These are phyloP conservation scores for Coranthus polyacanthus DNA, from an alignment of 2,797 vertebrate genomes.

Conservation along the genomic window DNA sequence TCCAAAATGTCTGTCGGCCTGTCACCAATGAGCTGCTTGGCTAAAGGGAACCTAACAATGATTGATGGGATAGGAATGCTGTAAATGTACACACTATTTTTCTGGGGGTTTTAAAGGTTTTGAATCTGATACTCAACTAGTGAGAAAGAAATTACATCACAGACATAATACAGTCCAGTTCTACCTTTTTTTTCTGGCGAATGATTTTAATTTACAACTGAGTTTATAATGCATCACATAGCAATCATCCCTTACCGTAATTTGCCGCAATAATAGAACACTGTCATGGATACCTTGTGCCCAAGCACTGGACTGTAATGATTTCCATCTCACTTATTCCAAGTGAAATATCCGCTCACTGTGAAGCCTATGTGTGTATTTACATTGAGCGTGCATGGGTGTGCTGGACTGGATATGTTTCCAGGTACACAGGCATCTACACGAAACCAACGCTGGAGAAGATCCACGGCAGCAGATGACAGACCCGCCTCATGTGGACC, in stretches of 20 bases:
- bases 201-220: conserved; percentile 13
- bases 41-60: neutral
- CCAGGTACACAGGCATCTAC: conserved; percentile 47
- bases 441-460: conserved; percentile 44
- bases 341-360: conserved; percentile 56
- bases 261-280: conserved; percentile 23
- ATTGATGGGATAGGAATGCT: conserved; percentile 3
- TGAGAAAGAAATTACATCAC: neutral
- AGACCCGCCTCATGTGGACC: conserved; percentile 61
- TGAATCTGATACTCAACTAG: neutral
- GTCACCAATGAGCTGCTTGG: conserved; percentile 16
- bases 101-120: neutral
- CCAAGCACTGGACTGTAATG: conserved; percentile 38
- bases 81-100: neutral
- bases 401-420: conserved; percentile 36
- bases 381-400: conserved; percentile 19
- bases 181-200: conserved; percentile 1
- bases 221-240: conserved; percentile 28
- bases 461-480: conserved; percentile 57
- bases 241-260: conserved; percentile 32
- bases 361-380: conserved; percentile 36
- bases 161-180: conserved; percentile 5
- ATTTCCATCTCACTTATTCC: conserved; percentile 57
- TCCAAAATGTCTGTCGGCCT: conserved; percentile 4
- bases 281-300: conserved; percentile 41